Conservation (phyloP, 2,888 invertebrate genomes). For the Mesochorus sp. region DNA sequence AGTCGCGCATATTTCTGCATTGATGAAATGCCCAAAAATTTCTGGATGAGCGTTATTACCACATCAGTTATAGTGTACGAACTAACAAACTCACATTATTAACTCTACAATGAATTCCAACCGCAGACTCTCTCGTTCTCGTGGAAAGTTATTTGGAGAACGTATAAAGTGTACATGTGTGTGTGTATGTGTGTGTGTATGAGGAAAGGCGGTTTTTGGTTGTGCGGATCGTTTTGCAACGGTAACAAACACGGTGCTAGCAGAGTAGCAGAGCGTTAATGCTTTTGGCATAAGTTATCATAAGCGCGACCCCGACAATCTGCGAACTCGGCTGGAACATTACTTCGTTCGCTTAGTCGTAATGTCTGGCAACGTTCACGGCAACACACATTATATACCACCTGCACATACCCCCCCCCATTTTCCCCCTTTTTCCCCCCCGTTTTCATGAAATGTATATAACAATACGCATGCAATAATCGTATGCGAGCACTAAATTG, state of each 20-base stretch:
- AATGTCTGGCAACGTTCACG: conserved; percentile 32
- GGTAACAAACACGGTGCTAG: not conserved
- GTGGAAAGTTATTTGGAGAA: conserved; percentile 24
- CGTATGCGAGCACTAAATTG: conserved; percentile 25
- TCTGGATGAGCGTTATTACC: not conserved
- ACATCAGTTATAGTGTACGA: not conserved
- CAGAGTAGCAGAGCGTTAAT: conserved; percentile 16
- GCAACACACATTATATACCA: conserved; percentile 1
- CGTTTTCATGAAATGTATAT: conserved; percentile 2
- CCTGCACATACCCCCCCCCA: conserved; percentile 13
- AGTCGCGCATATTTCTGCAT: not conserved
- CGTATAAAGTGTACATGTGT: no score
- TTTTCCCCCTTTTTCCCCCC: no score
- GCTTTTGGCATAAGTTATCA: conserved; percentile 55
- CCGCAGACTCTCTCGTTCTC: not conserved
- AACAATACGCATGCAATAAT: conserved; percentile 3
- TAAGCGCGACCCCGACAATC: conserved; percentile 47
- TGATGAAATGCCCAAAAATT: not conserved
- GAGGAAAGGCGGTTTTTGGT: conserved; percentile 2
- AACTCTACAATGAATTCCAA: conserved; percentile 22
- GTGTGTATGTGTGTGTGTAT: not conserved
- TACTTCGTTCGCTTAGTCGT: conserved; percentile 32
- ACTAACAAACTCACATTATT: conserved; percentile 27
- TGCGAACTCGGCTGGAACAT: conserved; percentile 41
- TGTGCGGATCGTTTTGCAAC: conserved; percentile 11